A percentile compares a stretch with the other conserved stretches of the same genome.
Conservation (phyloP, 1,140 invertebrate genomes). For the Hydropsyche tenuis region DNA sequence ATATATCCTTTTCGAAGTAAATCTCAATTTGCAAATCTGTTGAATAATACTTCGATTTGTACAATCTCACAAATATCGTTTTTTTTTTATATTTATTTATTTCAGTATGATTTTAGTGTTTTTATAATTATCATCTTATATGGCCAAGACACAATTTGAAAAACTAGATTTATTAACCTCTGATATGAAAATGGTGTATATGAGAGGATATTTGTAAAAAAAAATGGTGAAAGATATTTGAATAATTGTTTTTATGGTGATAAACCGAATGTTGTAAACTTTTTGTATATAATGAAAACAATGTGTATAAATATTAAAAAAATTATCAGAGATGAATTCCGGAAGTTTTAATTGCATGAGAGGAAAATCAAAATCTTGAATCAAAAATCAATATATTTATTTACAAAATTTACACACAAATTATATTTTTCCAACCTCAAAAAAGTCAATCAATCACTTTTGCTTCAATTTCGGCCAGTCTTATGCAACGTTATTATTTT, state of each 20-base stretch:
- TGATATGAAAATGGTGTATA: background rate
- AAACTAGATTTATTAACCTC: background rate
- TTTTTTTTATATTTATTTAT: no score
- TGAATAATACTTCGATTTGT: background rate
- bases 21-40: background rate
- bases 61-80: no score
- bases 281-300: background rate
- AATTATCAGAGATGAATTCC: background rate
- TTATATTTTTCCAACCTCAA: background rate
- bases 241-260: constrained; percentile 26
- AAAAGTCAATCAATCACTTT: background rate
- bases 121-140: background rate
- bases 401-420: constrained; percentile 26
- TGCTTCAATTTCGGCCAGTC: background rate
- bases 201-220: constrained; percentile 13
- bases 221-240: constrained; percentile 25
- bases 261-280: constrained; percentile 26
- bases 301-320: constrained; percentile 29
- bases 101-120: no score
- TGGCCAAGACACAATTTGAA: background rate
- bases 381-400: constrained; percentile 23
- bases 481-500: background rate
- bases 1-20: no score
- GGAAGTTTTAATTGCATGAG: no score
- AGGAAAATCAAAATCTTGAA: background rate